These are phyloP conservation scores for Ceriagrion tenellum DNA, from an alignment of 2,888 invertebrate species.

Conservation along the genomic window DNA sequence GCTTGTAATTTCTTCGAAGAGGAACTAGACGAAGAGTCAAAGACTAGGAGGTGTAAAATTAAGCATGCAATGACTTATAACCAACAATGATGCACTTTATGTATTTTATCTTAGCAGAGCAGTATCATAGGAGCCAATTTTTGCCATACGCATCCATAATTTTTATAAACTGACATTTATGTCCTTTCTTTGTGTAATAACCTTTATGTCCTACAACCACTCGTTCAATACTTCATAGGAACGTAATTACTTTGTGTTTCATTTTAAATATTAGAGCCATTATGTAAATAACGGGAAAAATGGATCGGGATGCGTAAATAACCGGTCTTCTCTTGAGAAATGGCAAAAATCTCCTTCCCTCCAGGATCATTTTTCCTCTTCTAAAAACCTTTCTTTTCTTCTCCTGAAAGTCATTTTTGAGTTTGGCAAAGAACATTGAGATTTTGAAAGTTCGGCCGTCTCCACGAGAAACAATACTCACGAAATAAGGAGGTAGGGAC, in stretches of 20 bases:
- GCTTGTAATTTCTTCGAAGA: too few relatives aligned
- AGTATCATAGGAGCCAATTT: too few relatives aligned
- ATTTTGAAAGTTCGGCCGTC: not conserved
- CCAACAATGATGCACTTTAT: too few relatives aligned
- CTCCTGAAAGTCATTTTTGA: not conserved
- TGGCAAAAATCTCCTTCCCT: not conserved
- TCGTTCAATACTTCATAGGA: not conserved
- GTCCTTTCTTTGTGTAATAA: too few relatives aligned
- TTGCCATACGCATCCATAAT: too few relatives aligned
- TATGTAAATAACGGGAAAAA: not conserved
- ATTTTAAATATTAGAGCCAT: not conserved
- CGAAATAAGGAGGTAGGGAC: not conserved
- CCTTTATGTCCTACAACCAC: too few relatives aligned
- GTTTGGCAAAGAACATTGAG: not conserved
- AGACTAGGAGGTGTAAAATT: too few relatives aligned
- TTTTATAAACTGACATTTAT: too few relatives aligned
- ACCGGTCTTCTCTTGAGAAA: not conserved
- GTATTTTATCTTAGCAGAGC: too few relatives aligned
- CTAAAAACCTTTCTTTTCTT: not conserved
- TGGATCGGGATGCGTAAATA: not conserved
- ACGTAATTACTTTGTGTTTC: not conserved
- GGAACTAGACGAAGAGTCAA: too few relatives aligned
- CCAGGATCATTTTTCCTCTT: not conserved
- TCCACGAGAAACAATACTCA: not conserved
- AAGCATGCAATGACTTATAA: too few relatives aligned